phyloP scores from a whole-genome alignment of 2,113 vertebrate genomes.

The Phalacrocorax carbo region DNA sequence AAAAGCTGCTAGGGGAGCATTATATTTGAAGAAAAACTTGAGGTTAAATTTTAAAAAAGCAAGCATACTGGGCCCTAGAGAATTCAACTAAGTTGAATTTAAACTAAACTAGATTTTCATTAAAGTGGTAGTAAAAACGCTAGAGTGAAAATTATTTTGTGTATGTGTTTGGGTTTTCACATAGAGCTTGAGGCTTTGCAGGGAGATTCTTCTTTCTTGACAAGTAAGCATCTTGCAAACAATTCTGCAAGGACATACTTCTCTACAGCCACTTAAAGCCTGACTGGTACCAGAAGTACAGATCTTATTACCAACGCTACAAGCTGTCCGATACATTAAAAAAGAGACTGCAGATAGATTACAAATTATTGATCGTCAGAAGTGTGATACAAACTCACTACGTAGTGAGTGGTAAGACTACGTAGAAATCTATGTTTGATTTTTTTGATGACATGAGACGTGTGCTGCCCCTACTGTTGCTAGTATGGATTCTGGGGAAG shows the following conservation, averaged over 20 bases:
- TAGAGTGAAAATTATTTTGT: accelerated
- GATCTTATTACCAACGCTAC: not conserved
- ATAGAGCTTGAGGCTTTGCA: not conserved
- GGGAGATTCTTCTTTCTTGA: not conserved
- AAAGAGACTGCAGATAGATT: no score
- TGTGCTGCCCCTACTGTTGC: no score
- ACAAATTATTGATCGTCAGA: no score
- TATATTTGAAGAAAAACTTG: not conserved
- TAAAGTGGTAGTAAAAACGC: not conserved
- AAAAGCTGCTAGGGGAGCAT: not conserved
- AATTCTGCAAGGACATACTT: not conserved
- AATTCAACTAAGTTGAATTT: not conserved
- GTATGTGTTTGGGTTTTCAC: not conserved
- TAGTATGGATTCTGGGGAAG: no score
- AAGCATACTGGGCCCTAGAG: not conserved
- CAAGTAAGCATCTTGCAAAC: not conserved
- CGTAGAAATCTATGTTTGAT: no score
- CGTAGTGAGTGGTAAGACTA: no score
- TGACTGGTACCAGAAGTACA: not conserved
- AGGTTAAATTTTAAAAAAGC: not conserved
- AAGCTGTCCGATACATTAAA: no score
- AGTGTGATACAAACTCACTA: no score
- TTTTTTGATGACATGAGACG: no score
- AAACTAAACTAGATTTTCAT: not conserved
- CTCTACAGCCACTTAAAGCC: not conserved